Evolutionary conservation across 2,113 vertebrate species (phyloP).

Genomic region (Plestiodon gilberti): DNA sequence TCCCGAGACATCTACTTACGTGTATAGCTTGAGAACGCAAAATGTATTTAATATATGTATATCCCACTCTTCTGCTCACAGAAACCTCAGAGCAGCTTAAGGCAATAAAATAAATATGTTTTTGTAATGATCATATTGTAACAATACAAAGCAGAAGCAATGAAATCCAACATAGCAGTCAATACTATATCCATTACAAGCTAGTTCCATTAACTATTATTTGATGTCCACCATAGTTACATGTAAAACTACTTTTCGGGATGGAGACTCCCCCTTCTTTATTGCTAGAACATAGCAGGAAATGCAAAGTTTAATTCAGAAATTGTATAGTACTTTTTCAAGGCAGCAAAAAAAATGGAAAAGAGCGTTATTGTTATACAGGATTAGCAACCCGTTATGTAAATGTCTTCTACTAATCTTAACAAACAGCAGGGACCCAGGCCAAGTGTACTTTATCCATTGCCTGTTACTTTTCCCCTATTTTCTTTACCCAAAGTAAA

Average conservation of each 20-base stretch:
- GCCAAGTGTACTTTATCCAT: neutral
- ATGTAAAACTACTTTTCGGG: neutral
- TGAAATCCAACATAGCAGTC: too few relatives aligned
- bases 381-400: neutral
- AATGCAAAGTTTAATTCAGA: neutral
- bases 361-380: neutral
- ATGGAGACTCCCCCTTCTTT: neutral
- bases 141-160: too few relatives aligned
- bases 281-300: neutral
- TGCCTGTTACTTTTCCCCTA: neutral
- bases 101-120: too few relatives aligned
- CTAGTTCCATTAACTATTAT: constrained; percentile 37
- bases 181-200: too few relatives aligned
- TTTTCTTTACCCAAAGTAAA: neutral
- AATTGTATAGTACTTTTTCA: neutral
- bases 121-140: too few relatives aligned
- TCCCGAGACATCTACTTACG: neutral
- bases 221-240: neutral
- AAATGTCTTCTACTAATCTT: neutral
- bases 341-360: neutral
- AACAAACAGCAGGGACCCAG: neutral
- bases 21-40: constrained; percentile 33
- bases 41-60: too few relatives aligned
- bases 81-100: too few relatives aligned
- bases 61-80: too few relatives aligned